These are phyloP conservation scores for Sarcophaga rosellei DNA, from an alignment of 2,888 invertebrate species.

Conservation along the genomic window DNA sequence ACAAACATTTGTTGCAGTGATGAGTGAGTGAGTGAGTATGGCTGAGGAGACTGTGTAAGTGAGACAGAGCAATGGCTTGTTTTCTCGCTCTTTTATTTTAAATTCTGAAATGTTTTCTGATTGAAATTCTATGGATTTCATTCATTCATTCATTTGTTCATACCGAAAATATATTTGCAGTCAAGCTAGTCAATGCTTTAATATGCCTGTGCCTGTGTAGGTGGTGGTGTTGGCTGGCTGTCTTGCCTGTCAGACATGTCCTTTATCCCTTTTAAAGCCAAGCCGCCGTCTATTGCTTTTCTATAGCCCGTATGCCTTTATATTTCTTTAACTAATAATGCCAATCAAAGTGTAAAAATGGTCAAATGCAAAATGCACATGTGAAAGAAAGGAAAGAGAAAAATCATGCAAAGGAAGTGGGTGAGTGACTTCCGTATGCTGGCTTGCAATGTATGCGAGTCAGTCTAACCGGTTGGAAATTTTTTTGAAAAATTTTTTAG, in stretches of 20 bases:
- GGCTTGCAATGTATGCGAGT: no score
- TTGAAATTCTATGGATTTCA: conserved; percentile 65
- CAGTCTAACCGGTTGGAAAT: no score
- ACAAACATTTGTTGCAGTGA: background rate
- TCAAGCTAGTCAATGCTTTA: background rate
- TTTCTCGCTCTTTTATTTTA: conserved; percentile 23
- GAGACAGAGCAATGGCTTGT: background rate
- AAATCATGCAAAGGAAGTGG: background rate
- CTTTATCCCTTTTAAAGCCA: conserved; percentile 18
- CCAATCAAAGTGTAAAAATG: conserved; percentile 15
- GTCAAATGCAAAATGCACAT: background rate
- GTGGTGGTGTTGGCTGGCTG: background rate
- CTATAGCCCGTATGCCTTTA: background rate
- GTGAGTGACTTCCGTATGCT: background rate
- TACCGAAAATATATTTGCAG: background rate
- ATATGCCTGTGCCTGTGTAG: background rate
- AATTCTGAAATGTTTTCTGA: conserved; percentile 65
- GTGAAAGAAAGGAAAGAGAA: background rate
- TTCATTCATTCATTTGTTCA: conserved; percentile 9
- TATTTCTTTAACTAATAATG: conserved; percentile 17
- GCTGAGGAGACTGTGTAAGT: background rate
- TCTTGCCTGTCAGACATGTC: conserved; percentile 35
- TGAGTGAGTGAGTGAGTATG: background rate
- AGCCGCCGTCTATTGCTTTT: background rate
- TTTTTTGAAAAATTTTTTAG: no score